Percentiles rank a stretch among this genome's conserved stretches.
phyloP scores from a whole-genome alignment of 2,888 invertebrate species.

The Lasioglossum marginatum region DNA sequence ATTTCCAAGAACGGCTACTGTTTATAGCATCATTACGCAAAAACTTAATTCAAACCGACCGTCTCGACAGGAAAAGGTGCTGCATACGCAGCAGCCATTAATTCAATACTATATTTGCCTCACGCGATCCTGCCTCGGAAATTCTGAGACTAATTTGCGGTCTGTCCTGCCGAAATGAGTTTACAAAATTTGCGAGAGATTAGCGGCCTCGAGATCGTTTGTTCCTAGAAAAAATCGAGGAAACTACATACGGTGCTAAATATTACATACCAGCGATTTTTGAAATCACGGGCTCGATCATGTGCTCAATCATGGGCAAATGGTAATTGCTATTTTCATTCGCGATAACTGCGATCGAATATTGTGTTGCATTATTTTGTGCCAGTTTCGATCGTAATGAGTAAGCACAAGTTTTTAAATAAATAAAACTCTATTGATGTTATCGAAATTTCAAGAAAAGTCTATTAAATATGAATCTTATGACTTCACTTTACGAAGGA shows the following conservation, averaged over 20 bases:
- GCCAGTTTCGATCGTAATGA: not conserved
- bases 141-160: not conserved
- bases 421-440: not conserved
- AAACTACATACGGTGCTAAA: not conserved
- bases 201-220: not conserved
- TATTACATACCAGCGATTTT: not conserved
- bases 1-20: slow-evolving; percentile 60
- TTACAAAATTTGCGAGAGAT: not conserved
- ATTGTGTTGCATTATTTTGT: not conserved
- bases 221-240: not conserved
- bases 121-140: slow-evolving; percentile 1
- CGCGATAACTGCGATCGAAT: not conserved
- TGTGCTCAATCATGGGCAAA: not conserved
- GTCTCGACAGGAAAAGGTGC: slow-evolving; percentile 26
- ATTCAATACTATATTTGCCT: slow-evolving; percentile 33
- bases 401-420: not conserved
- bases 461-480: not conserved
- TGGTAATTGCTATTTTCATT: not conserved
- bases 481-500: not conserved
- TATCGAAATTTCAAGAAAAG: not conserved
- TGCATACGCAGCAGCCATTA: slow-evolving; percentile 28
- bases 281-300: not conserved
- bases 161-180: not conserved
- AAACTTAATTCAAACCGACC: slow-evolving; percentile 23
- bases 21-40: slow-evolving; percentile 39